These are phyloP conservation scores for Lamellibrachia columna DNA, from an alignment of 2,888 invertebrate species.

Conservation along the genomic window DNA sequence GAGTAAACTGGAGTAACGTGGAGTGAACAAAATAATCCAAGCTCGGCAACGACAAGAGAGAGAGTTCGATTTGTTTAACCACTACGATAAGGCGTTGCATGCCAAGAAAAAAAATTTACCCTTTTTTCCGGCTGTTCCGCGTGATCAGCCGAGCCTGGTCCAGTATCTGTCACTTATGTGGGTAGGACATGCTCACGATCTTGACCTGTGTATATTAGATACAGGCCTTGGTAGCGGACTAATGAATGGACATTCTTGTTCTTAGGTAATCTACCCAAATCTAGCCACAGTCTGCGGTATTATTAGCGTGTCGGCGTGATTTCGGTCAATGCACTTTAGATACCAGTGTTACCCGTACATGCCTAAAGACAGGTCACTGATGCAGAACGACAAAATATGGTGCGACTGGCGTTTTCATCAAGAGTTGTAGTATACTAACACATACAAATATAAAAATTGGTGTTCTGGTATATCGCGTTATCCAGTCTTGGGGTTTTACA, in stretches of 20 bases:
- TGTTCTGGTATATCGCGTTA: not conserved
- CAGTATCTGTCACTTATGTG: not conserved
- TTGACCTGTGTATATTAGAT: not conserved
- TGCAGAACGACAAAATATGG: not conserved
- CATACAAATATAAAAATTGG: not conserved
- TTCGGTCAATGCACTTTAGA: not conserved
- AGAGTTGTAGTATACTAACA: not conserved
- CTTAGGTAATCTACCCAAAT: not conserved
- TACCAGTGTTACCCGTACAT: not conserved
- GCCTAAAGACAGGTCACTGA: not conserved
- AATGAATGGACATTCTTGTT: not conserved
- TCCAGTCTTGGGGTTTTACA: not conserved
- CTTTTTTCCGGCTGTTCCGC: not conserved
- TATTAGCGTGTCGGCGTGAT: not conserved
- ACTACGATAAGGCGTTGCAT: not conserved
- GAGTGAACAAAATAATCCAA: too few relatives aligned
- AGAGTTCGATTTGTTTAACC: too few relatives aligned
- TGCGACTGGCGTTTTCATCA: not conserved
- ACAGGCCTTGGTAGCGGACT: not conserved
- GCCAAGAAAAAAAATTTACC: not conserved
- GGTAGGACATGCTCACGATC: not conserved
- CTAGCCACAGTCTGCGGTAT: not conserved
- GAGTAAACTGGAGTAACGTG: too few relatives aligned
- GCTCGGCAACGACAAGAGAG: too few relatives aligned
- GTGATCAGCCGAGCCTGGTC: not conserved